These are phyloP conservation scores for Aythya baeri DNA, from an alignment of 2,113 vertebrate species.

Conservation along the genomic window DNA sequence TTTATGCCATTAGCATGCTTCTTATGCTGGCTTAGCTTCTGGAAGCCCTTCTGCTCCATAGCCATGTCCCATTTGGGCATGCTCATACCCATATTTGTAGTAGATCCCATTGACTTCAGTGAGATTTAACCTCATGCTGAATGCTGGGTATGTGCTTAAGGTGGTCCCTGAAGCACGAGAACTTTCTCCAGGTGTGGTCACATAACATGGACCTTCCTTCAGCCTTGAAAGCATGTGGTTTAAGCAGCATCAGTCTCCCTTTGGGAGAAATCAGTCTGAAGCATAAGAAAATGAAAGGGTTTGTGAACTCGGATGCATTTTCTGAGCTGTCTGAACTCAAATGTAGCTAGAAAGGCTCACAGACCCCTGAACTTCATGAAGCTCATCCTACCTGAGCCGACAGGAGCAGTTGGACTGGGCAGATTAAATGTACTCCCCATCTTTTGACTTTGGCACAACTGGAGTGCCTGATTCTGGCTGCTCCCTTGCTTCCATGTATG, in stretches of 20 bases:
- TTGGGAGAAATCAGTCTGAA: background rate
- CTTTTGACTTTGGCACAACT: background rate
- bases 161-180: background rate
- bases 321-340: background rate
- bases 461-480: background rate
- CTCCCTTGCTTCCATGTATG: accelerated
- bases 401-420: background rate
- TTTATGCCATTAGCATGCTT: background rate
- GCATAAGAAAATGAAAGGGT: background rate
- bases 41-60: background rate
- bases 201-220: background rate
- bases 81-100: background rate
- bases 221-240: background rate
- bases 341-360: background rate
- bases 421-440: background rate
- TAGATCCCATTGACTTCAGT: background rate
- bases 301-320: background rate
- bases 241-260: background rate
- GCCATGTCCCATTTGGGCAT: background rate
- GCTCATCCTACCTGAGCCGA: background rate
- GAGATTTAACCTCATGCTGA: background rate
- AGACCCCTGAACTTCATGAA: background rate
- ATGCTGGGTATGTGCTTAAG: background rate
- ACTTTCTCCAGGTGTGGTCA: background rate
- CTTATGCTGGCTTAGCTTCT: background rate